These are phyloP conservation scores for Hemicordylus capensis DNA, from an alignment of 2,113 vertebrate species.

Conservation along the genomic window DNA sequence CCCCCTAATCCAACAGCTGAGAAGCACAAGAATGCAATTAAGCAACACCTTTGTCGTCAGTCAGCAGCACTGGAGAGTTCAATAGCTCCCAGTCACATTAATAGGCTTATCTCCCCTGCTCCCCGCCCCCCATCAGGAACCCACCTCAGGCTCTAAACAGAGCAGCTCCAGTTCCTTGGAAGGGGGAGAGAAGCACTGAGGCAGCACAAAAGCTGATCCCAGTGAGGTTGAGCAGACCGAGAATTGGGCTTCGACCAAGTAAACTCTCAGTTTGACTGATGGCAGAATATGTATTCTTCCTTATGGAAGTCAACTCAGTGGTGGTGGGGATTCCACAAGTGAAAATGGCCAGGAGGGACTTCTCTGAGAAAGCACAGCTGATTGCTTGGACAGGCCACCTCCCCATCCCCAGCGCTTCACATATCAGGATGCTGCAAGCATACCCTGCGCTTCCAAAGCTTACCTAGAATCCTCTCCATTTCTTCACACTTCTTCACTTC, in stretches of 20 bases:
- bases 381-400: not conserved
- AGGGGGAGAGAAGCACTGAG: too few relatives aligned
- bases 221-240: not conserved
- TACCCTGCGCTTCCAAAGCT: conserved; percentile 36
- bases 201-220: not conserved
- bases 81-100: not conserved
- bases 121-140: too few relatives aligned
- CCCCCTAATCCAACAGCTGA: not conserved
- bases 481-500: conserved; percentile 98
- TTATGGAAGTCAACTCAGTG: not conserved
- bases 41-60: not conserved
- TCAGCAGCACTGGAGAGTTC: not conserved
- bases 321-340: not conserved
- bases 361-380: not conserved
- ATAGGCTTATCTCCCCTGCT: not conserved
- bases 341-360: not conserved
- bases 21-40: not conserved
- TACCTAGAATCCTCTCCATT: conserved; percentile 95
- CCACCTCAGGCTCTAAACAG: not conserved
- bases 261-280: not conserved
- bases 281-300: not conserved
- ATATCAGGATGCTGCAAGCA: not conserved
- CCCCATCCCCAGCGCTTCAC: too few relatives aligned
- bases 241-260: too few relatives aligned
- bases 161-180: not conserved